These are phyloP conservation scores for Latrodectus elegans DNA, from an alignment of 2,888 invertebrate genomes.

Conservation along the genomic window DNA sequence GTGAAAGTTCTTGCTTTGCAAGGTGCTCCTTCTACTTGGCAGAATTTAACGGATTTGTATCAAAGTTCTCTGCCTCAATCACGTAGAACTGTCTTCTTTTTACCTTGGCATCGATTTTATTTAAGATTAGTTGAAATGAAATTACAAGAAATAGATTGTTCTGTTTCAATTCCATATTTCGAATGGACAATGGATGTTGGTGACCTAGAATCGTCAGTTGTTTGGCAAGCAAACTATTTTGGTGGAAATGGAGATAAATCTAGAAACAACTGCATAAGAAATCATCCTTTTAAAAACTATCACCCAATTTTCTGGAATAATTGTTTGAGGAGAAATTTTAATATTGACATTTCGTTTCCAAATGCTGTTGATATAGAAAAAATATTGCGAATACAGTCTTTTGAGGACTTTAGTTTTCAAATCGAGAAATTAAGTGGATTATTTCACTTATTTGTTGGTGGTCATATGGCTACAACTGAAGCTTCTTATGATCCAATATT, in stretches of 20 bases:
- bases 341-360: constrained; percentile 72
- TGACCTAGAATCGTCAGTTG: constrained; percentile 72
- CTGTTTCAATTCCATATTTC: constrained; percentile 74
- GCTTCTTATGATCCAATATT: constrained; percentile 74
- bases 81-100: constrained; percentile 72
- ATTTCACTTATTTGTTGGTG: constrained; percentile 74
- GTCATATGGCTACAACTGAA: constrained; percentile 73
- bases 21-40: constrained; percentile 73
- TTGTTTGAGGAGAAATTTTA: constrained; percentile 73
- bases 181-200: constrained; percentile 75
- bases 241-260: constrained; percentile 73
- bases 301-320: constrained; percentile 73
- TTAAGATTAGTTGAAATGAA: constrained; percentile 73
- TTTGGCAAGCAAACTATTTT: constrained; percentile 74
- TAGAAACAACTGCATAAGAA: constrained; percentile 72
- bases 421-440: constrained; percentile 72
- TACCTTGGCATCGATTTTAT: constrained; percentile 74
- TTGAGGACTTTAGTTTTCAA: constrained; percentile 72
- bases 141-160: constrained; percentile 73
- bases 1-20: constrained; percentile 72
- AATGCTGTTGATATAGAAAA: constrained; percentile 73
- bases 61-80: constrained; percentile 73
- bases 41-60: constrained; percentile 72
- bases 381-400: constrained; percentile 72
- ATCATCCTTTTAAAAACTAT: constrained; percentile 74